These are phyloP conservation scores for Ctenosaura bakeri DNA, from an alignment of 2,797 vertebrate species.

Conservation along the genomic window DNA sequence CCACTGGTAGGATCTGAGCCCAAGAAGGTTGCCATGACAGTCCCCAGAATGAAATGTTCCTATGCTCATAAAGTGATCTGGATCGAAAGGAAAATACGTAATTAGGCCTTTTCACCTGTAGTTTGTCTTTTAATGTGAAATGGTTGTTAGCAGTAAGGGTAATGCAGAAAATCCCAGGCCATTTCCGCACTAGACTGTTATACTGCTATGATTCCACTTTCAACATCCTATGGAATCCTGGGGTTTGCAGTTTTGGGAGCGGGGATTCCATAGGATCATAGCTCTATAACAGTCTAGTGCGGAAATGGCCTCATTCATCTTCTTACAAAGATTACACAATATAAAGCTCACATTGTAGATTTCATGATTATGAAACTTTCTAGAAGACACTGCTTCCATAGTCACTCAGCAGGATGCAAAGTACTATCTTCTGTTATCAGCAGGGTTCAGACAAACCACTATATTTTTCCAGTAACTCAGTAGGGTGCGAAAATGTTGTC, in stretches of 20 bases:
- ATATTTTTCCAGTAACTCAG: constrained; percentile 22
- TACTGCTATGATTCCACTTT: no score
- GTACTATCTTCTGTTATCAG: constrained; percentile 9
- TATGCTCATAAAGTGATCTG: background rate
- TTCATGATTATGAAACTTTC: background rate
- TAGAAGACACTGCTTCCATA: background rate
- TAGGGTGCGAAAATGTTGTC: background rate
- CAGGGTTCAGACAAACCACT: constrained; percentile 1
- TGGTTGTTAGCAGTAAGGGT: background rate
- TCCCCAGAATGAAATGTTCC: background rate
- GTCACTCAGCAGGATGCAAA: background rate
- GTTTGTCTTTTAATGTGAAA: background rate
- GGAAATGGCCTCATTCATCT: background rate
- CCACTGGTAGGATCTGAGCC: background rate
- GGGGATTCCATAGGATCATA: no score
- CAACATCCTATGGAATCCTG: no score
- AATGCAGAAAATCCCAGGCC: background rate
- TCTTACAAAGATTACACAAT: background rate
- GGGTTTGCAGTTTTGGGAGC: no score
- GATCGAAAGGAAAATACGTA: background rate
- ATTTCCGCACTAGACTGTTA: no score
- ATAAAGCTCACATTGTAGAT: background rate
- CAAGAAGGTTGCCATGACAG: background rate
- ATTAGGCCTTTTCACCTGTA: background rate
- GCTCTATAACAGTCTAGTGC: no score